Evolutionary conservation across 2,888 invertebrate species (phyloP), one percentile per base, ranked within the genome.

Genomic region (Embidobia sp.): DNA sequence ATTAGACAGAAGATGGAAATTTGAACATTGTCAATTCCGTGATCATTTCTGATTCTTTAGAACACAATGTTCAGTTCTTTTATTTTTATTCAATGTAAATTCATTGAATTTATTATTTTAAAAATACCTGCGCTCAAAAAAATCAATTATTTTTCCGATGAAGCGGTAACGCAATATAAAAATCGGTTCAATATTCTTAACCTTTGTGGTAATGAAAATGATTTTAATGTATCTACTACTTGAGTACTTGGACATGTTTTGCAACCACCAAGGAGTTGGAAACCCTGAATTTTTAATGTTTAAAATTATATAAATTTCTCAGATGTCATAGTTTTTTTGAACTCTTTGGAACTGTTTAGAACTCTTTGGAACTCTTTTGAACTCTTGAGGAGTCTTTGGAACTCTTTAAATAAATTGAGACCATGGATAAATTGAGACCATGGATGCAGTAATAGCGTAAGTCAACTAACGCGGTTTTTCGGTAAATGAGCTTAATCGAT

Each of bases 171-270:
- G 2, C 48, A 48, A n/a, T 48, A 48, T 10, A 48, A 48, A n/a
- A 48, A 48, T 10, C 3, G 10, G 16, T 48, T 15, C 16, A 29
- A 29, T 11, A 15, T 48, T 5, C 1, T 1, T 8, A 29, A 19
- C 29, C 3, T 48, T 16, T 7, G n/a, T 11, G 29, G 29, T 6
- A 27, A 48, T 29, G 3, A 48, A 29, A 1, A 48, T 29, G 48
- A 48, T 10, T 48, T 48, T 29, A 6, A 29, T 15, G n/a, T 48
- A 29, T 29, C 48, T 48, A 29, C 48, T 6, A 11, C 18, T 4
- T 49, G 31, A n/a, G n/a, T n/a, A n/a, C n/a, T n/a, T n/a, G n/a
- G 33, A 49, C 1, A 33, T 49, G 33, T 10, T 70, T 70, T 42
- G 57, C 70, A 7, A 70, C 61, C 6, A 49, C 61, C n/a, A n/a